Evolutionary conservation across 2,797 vertebrate genomes (phyloP).

Genomic region (Thripadectes ignobilis): DNA sequence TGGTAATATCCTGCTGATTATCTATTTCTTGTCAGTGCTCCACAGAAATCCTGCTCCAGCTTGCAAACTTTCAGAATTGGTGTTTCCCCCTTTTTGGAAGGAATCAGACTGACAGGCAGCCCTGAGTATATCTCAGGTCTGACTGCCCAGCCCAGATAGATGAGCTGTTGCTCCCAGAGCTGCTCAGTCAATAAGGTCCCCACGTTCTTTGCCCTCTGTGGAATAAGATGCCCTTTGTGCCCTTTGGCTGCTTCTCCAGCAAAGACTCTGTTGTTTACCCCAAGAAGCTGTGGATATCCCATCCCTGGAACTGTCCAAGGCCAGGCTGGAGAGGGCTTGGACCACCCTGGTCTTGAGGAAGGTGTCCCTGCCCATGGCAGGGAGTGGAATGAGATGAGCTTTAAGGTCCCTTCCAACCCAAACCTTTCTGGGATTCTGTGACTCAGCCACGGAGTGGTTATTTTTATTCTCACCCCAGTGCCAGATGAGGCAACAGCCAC

Average conservation of each 20-base stretch:
- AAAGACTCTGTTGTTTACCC: neutral
- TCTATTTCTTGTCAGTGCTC: neutral
- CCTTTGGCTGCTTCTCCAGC: neutral
- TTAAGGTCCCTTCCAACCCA: neutral
- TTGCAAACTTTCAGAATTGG: neutral
- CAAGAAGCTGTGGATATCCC: neutral
- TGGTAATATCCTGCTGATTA: neutral
- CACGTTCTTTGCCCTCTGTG: neutral
- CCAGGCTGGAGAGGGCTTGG: neutral
- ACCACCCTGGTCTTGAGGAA: neutral
- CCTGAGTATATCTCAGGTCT: neutral
- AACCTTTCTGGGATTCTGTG: neutral
- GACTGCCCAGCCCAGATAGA: neutral
- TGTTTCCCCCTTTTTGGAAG: neutral
- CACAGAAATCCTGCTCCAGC: neutral
- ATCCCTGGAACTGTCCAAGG: neutral
- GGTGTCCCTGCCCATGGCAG: neutral
- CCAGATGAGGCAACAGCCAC: neutral
- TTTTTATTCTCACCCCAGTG: neutral
- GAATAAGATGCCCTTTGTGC: neutral
- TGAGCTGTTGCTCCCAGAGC: neutral
- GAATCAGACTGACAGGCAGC: neutral
- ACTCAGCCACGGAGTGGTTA: neutral
- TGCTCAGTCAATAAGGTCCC: neutral
- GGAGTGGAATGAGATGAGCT: neutral